These are phyloP conservation scores for Drosophila subsilvestris DNA, from an alignment of 2,888 invertebrate genomes.

Conservation along the genomic window DNA sequence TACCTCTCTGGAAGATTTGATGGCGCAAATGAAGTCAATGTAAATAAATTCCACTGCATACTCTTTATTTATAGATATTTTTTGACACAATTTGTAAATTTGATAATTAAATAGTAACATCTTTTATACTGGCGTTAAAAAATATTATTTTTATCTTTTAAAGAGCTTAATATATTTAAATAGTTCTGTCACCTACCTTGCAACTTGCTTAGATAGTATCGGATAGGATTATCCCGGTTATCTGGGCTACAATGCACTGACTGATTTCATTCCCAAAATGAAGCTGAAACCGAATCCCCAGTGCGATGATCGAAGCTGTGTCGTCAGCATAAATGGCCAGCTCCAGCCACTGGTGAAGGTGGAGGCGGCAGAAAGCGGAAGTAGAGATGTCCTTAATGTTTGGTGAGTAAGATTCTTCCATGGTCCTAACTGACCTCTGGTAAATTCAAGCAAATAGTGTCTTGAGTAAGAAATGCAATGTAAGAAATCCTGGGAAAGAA, in stretches of 20 bases:
- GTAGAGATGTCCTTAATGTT: constrained; percentile 8
- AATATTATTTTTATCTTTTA: too few relatives aligned
- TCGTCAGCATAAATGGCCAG: too few relatives aligned
- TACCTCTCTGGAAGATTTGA: constrained; percentile 91
- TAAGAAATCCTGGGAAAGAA: too few relatives aligned
- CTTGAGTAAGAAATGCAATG: too few relatives aligned
- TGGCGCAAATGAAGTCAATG: constrained; percentile 96
- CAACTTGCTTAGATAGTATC: too few relatives aligned
- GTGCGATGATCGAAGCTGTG: constrained; percentile 94
- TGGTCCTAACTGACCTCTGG: too few relatives aligned
- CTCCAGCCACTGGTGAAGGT: constrained; percentile 38
- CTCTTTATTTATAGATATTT: constrained; percentile 38
- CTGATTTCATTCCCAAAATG: constrained; percentile 98
- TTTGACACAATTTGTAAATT: constrained; percentile 16
- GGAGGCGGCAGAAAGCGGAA: constrained; percentile 37
- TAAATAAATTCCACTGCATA: constrained; percentile 84
- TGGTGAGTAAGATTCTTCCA: neutral
- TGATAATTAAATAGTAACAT: too few relatives aligned
- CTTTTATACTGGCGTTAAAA: too few relatives aligned
- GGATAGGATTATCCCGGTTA: too few relatives aligned
- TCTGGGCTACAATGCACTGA: constrained; percentile 97
- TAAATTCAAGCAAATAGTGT: neutral
- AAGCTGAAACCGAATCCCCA: constrained; percentile 94
- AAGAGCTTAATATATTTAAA: too few relatives aligned
- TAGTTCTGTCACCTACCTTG: too few relatives aligned